These are phyloP conservation scores for Drosophila birchii DNA, from an alignment of 2,888 invertebrate species.

Conservation along the genomic window DNA sequence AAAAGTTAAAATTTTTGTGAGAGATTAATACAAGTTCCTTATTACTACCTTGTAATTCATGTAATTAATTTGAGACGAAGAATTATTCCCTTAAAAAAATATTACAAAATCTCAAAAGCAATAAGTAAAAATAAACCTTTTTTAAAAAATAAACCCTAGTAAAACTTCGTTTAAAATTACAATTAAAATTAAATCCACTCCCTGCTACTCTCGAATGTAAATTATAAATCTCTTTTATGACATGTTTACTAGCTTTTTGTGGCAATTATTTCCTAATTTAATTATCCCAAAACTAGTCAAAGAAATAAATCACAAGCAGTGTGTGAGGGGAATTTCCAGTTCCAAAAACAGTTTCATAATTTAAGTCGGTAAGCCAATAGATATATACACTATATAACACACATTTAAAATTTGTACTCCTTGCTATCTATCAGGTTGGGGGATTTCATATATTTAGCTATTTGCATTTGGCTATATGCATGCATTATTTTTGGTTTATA, in stretches of 20 bases:
- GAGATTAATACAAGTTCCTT: no score
- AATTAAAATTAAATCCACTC: background rate
- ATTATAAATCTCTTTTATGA: slow-evolving; percentile 15
- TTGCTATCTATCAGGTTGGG: slow-evolving; percentile 36
- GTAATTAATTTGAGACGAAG: no score
- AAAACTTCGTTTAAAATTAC: background rate
- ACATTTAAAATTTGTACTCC: slow-evolving; percentile 10
- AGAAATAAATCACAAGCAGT: slow-evolving; percentile 12
- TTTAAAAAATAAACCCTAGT: background rate
- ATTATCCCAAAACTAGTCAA: slow-evolving; percentile 1
- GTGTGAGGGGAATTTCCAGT: background rate
- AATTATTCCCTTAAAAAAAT: no score
- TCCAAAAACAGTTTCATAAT: slow-evolving; percentile 1
- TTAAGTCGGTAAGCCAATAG: slow-evolving; percentile 1
- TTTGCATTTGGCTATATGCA: slow-evolving; percentile 32
- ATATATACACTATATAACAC: background rate
- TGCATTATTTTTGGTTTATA: slow-evolving; percentile 40
- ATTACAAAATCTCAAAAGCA: background rate
- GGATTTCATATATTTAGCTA: slow-evolving; percentile 31
- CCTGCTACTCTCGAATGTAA: slow-evolving; percentile 1
- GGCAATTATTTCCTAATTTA: slow-evolving; percentile 16
- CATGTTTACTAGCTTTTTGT: slow-evolving; percentile 19
- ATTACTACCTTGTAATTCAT: no score
- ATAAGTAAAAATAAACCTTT: background rate
- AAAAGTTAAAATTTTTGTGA: no score